Percentiles rank a stretch among this genome's conserved stretches.
These are phyloP conservation scores for Ichneumoninae sp. DNA, from an alignment of 2,888 invertebrate genomes.

Conservation along the genomic window DNA sequence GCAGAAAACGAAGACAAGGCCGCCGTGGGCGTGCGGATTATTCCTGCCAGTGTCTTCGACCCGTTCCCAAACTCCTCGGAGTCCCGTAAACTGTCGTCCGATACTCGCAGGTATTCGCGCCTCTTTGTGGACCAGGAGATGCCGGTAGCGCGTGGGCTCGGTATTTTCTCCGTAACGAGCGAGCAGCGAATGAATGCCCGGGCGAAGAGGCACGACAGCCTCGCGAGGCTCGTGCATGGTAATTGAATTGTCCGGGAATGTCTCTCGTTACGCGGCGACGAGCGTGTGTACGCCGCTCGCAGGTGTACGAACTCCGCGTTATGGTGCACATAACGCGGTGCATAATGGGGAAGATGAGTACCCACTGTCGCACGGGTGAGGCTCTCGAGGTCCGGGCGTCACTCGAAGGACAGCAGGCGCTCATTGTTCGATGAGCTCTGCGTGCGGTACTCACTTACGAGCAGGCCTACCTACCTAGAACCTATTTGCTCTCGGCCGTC, in stretches of 20 bases:
- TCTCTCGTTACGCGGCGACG: slow-evolving; percentile 22
- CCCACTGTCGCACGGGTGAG: not conserved
- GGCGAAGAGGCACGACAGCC: not conserved
- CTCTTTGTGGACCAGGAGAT: not conserved
- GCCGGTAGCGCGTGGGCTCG: not conserved
- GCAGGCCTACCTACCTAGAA: slow-evolving; percentile 5
- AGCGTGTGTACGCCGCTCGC: not conserved
- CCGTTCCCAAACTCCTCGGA: slow-evolving; percentile 20
- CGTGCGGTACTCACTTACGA: slow-evolving; percentile 1
- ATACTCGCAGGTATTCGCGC: slow-evolving; percentile 1
- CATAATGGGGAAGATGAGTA: not conserved
- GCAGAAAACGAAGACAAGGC: not conserved
- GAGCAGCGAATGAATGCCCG: not conserved
- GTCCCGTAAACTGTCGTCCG: slow-evolving; percentile 8
- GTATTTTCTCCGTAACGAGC: not conserved
- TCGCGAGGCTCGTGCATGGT: not conserved
- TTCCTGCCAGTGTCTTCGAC: slow-evolving; percentile 6
- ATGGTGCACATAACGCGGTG: slow-evolving; percentile 1
- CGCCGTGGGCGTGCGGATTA: slow-evolving; percentile 8
- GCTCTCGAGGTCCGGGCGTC: not conserved
- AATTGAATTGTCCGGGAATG: slow-evolving; percentile 20
- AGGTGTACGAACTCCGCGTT: slow-evolving; percentile 3
- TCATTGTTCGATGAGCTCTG: slow-evolving; percentile 17
- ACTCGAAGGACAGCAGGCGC: not conserved
- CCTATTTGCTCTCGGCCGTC: not conserved